phyloP scores from a whole-genome alignment of 2,797 vertebrate species.

The Mastacembelus armatus region DNA sequence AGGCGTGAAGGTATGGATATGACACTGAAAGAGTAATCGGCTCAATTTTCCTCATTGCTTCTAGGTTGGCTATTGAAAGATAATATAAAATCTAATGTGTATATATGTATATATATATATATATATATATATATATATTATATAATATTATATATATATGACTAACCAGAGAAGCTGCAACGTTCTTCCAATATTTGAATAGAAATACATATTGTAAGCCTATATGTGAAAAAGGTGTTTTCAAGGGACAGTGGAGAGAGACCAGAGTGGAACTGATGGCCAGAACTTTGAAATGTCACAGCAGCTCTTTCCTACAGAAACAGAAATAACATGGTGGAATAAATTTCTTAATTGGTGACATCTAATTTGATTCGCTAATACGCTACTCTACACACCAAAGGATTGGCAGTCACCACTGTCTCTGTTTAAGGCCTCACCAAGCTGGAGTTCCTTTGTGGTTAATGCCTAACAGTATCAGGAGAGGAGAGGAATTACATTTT shows the following conservation, averaged over 20 bases:
- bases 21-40: no score
- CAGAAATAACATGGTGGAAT: background rate
- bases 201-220: background rate
- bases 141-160: no score
- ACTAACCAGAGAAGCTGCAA: no score
- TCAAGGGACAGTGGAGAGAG: background rate
- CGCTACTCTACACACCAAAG: no score
- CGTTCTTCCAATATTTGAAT: no score
- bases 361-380: background rate
- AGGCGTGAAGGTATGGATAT: no score
- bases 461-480: background rate
- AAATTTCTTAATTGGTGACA: background rate
- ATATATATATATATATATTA: no score
- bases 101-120: no score
- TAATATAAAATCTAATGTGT: no score
- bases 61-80: no score
- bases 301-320: background rate
- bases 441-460: background rate
- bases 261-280: background rate
- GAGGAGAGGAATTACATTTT: conserved; percentile 39
- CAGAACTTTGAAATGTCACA: background rate
- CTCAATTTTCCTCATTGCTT: no score
- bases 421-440: background rate
- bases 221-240: background rate
- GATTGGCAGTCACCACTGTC: no score